A percentile compares a stretch with the other conserved stretches of the same genome.
Conservation (phyloP, 2,797 vertebrate genomes). For the Cuculus canorus region DNA sequence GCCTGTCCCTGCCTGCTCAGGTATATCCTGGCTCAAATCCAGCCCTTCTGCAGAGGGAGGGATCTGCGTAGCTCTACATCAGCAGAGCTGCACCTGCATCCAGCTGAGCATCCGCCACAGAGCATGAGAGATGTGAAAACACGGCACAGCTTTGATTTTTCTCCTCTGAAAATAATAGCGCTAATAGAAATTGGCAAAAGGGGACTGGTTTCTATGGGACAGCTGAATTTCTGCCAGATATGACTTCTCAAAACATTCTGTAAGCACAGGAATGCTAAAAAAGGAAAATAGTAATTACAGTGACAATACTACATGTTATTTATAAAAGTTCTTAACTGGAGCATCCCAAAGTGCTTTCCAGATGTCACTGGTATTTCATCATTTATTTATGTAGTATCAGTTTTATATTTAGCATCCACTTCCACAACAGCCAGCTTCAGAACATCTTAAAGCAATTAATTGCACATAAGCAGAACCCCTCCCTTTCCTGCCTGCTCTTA, state of each 20-base stretch:
- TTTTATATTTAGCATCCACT: conserved; percentile 50
- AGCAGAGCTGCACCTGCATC: not conserved
- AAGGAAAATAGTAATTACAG: conserved; percentile 1
- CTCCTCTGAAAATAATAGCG: not conserved
- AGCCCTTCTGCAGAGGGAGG: not conserved
- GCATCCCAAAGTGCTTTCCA: conserved; percentile 29
- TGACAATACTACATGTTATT: not conserved
- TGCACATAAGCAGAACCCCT: not conserved
- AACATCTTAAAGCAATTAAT: conserved; percentile 59
- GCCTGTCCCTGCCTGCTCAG: rapidly evolving
- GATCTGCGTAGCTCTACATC: not conserved
- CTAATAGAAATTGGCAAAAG: conserved; percentile 31
- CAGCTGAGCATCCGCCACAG: not conserved
- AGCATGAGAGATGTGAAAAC: not conserved
- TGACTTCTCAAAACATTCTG: not conserved
- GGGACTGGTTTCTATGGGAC: not conserved
- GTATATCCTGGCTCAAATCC: not conserved
- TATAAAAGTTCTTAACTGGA: conserved; percentile 27
- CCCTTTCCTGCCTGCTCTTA: conserved; percentile 56
- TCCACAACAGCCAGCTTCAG: conserved; percentile 14
- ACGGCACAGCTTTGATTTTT: not conserved
- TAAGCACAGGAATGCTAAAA: conserved; percentile 7
- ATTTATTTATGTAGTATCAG: conserved; percentile 54
- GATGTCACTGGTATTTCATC: conserved; percentile 47
- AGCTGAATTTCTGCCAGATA: not conserved